Conservation (phyloP, 2,888 invertebrate genomes). For the Patella caerulea region DNA sequence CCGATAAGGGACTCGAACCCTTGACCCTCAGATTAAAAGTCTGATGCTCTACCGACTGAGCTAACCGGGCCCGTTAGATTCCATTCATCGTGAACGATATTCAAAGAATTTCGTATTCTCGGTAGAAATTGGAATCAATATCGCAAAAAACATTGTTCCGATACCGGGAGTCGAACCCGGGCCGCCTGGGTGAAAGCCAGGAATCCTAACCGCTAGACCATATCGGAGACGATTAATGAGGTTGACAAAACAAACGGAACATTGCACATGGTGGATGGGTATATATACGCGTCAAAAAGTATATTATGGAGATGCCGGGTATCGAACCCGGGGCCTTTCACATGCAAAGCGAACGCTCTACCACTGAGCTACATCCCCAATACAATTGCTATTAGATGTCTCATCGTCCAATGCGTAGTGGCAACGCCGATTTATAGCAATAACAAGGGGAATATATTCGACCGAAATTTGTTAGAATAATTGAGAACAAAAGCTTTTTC, state of each 20-base stretch:
- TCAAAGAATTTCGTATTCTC: no score
- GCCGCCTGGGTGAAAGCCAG: conserved; percentile 13
- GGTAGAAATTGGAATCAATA: no score
- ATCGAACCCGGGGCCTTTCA: conserved; percentile 31
- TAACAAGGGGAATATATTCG: no score
- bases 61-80: conserved; percentile 19
- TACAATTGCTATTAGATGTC: no score
- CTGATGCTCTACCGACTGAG: conserved; percentile 45
- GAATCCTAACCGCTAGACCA: conserved; percentile 11
- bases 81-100: no score
- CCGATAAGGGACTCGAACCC: conserved; percentile 38
- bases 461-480: no score
- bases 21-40: conserved; percentile 44
- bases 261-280: no score
- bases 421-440: no score
- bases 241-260: no score
- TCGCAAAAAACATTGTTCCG: neutral
- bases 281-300: neutral
- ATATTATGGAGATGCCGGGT: conserved; percentile 22
- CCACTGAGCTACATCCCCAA: conserved; percentile 31
- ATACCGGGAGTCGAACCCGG: conserved; percentile 13
- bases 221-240: neutral
- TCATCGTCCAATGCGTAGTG: no score
- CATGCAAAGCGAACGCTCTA: conserved; percentile 31
- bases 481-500: no score